Conservation (phyloP, 2,113 vertebrate genomes). For the Marcusenius ussheri region DNA sequence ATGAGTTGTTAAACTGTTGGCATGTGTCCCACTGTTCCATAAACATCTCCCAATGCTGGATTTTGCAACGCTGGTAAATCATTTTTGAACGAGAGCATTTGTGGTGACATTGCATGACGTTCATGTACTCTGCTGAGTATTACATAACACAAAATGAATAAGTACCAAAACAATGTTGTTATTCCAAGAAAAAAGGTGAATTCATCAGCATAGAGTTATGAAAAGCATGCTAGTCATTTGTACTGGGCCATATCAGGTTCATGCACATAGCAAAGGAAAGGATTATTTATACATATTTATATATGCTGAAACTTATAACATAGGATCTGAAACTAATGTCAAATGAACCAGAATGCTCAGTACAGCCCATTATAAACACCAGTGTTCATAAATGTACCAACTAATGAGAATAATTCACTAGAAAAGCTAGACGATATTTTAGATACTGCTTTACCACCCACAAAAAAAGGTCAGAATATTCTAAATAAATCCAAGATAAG, state of each 20-base stretch:
- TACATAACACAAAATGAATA: conserved; percentile 17
- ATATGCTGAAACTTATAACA: not conserved
- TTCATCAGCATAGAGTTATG: not conserved
- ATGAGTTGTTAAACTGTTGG: conserved; percentile 23
- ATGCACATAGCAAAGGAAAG: not conserved
- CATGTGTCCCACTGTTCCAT: conserved; percentile 13
- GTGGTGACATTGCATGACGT: conserved; percentile 12
- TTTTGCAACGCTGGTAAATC: conserved; percentile 24
- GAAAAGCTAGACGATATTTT: not conserved
- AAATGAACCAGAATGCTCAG: not conserved
- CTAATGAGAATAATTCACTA: not conserved
- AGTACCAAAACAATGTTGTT: conserved; percentile 6
- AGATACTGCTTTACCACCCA: not conserved
- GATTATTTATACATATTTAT: not conserved
- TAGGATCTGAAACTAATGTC: not conserved
- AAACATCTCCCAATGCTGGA: conserved; percentile 19
- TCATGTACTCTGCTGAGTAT: not conserved
- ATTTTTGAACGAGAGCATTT: conserved; percentile 16
- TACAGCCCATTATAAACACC: not conserved
- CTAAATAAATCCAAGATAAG: too few species aligned
- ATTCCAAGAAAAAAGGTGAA: not conserved
- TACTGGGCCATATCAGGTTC: not conserved
- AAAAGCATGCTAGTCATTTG: not conserved
- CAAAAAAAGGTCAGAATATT: not conserved
- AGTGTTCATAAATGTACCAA: not conserved